phyloP scores from a whole-genome alignment of 92 coral and sea anemone genomes.

The Diadumene lineata region DNA sequence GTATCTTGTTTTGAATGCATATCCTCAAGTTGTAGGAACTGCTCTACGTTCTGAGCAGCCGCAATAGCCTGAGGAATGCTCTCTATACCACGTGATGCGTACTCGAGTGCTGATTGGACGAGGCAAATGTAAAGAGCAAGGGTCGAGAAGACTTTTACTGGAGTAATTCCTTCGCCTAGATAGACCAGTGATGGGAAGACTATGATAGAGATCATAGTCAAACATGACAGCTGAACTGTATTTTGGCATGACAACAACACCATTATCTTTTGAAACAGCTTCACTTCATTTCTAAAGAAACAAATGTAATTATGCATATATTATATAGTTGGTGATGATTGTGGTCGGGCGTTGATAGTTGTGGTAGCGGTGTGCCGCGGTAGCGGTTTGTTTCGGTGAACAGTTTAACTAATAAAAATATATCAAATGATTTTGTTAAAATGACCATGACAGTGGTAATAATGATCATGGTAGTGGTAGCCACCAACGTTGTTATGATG shows the following conservation, averaged over 20 bases:
- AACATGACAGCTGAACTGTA: constrained; percentile 9
- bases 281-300: constrained; percentile 15
- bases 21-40: constrained; percentile 28
- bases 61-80: constrained; percentile 23
- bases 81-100: constrained; percentile 10
- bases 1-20: not conserved
- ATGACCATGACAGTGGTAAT: too few relatives aligned
- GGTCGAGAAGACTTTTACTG: constrained; percentile 30
- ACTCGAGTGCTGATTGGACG: constrained; percentile 9
- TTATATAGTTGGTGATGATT: not conserved
- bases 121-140: constrained; percentile 26
- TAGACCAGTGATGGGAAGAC: constrained; percentile 24
- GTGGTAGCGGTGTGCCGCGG: too few relatives aligned
- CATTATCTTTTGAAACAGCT: constrained; percentile 12
- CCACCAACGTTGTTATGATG: too few relatives aligned
- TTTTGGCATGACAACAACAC: constrained; percentile 18
- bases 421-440: too few relatives aligned
- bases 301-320: not conserved
- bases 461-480: too few relatives aligned
- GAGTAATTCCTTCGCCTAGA: constrained; percentile 5
- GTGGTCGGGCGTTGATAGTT: too few relatives aligned
- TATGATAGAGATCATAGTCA: constrained; percentile 18
- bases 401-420: too few relatives aligned
- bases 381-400: too few relatives aligned
- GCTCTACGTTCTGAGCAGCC: constrained; percentile 25